Evolutionary conservation across 2,797 vertebrate genomes (phyloP), one percentile per base, ranked within the genome.

Genomic region (Pitangus sulphuratus): DNA sequence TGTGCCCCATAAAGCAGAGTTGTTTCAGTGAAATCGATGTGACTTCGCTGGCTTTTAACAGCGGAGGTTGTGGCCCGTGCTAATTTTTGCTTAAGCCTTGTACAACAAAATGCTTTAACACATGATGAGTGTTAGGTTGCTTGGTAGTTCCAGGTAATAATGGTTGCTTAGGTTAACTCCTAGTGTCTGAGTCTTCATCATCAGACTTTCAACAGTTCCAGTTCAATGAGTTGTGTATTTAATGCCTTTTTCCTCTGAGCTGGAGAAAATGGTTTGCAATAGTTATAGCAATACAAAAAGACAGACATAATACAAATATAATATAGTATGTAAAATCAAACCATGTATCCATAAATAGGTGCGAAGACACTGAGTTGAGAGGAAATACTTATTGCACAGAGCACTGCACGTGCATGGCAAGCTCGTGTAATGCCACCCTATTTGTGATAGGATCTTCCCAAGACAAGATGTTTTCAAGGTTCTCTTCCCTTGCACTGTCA

Each of bases 401-500:
- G 39, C 42, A 20, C 40, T 33, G 64, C 62, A 79, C 0, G 1
- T 11, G 24, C 60, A 40, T 8, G 39, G 50, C 53, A 65, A 81
- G 22, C 71, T 87, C 0, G 0, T 8, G 5, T 42, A 87, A 69
- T 0, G 0, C 1, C 2, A 62, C 40, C 20, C 8, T 77, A 25
- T 86, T 88, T 74, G 25, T 47, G 66, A 85, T 33, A 87, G 90
- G 25, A 88, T 44, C 77, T 96, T 91, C 85, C 74, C 60, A 56
- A 86, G 47, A 65, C 35, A 50, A 56, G 64, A 57, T 51, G 50
- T 85, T 90, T 88, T 78, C 75, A 60, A 68, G 44, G 42, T 60
- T 94, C 50, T 94, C 25, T 91, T 95, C 35, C 56, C 74, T 86
- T 88, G 62, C 78, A 35, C 40, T 94, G 94, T 91, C 93, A 86